Evolutionary conservation across 2,113 vertebrate genomes (phyloP).

Genomic region (Oreochromis spilurus): DNA sequence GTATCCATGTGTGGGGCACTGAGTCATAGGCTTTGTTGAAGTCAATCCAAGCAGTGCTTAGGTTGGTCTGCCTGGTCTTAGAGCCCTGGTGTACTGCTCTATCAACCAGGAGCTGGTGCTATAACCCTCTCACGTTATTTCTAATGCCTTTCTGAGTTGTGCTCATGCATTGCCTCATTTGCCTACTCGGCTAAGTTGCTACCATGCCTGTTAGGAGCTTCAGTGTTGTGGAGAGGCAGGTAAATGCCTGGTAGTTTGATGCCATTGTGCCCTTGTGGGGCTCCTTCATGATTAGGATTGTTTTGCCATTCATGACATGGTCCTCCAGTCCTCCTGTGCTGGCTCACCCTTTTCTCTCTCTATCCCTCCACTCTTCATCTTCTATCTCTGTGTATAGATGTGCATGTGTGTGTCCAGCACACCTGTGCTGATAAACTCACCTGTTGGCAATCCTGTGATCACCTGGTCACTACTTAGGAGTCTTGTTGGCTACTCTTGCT

Average conservation of each 20-base stretch:
- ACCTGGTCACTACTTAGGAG: not conserved
- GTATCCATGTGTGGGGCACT: not conserved
- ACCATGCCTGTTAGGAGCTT: not conserved
- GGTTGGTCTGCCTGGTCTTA: not conserved
- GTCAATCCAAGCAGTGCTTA: not conserved
- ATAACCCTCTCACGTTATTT: not conserved
- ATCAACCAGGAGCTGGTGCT: not conserved
- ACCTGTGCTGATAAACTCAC: not conserved
- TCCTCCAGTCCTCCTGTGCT: not conserved
- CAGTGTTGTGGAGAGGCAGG: not conserved
- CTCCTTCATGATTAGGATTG: not conserved
- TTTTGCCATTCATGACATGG: not conserved
- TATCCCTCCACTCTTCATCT: not conserved
- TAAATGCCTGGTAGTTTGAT: not conserved
- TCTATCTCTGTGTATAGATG: not conserved
- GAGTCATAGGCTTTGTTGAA: not conserved
- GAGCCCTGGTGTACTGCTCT: not conserved
- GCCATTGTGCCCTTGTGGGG: not conserved
- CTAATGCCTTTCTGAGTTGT: not conserved
- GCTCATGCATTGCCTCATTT: not conserved
- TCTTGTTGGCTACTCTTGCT: not conserved
- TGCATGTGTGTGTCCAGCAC: not conserved
- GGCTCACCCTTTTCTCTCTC: not conserved
- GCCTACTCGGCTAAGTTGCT: not conserved
- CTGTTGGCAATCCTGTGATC: not conserved